These are phyloP conservation scores for Nothoprocta pentlandii DNA, from an alignment of 2,113 vertebrate species.

Conservation along the genomic window DNA sequence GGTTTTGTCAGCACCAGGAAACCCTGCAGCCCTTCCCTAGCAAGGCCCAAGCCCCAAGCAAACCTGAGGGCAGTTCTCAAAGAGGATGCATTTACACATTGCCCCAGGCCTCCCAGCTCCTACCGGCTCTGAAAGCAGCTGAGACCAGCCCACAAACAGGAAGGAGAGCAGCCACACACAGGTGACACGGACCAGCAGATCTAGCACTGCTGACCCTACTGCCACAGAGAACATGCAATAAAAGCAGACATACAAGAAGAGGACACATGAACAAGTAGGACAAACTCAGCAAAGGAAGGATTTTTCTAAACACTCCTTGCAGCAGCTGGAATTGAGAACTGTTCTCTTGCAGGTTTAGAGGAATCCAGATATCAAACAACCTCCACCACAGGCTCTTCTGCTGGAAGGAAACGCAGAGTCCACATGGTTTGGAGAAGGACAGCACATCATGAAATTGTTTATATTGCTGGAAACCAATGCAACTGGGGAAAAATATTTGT, in stretches of 20 bases:
- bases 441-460: not conserved
- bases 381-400: not conserved
- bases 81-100: rapidly evolving
- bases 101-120: not conserved
- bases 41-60: not conserved
- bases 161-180: not conserved
- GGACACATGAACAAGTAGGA: not conserved
- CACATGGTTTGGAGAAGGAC: not conserved
- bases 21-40: not conserved
- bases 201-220: not conserved
- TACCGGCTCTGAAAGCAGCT: not conserved
- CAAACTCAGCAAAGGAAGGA: not conserved
- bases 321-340: not conserved
- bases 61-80: not conserved
- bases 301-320: not conserved
- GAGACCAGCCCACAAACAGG: not conserved
- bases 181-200: not conserved
- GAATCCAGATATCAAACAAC: not conserved
- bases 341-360: not conserved
- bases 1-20: not conserved
- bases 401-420: not conserved
- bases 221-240: not conserved
- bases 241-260: not conserved
- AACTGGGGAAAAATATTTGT: not conserved
- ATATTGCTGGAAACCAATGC: not conserved